Conservation (phyloP, 2,113 vertebrate genomes). For the Etia nguti region DNA sequence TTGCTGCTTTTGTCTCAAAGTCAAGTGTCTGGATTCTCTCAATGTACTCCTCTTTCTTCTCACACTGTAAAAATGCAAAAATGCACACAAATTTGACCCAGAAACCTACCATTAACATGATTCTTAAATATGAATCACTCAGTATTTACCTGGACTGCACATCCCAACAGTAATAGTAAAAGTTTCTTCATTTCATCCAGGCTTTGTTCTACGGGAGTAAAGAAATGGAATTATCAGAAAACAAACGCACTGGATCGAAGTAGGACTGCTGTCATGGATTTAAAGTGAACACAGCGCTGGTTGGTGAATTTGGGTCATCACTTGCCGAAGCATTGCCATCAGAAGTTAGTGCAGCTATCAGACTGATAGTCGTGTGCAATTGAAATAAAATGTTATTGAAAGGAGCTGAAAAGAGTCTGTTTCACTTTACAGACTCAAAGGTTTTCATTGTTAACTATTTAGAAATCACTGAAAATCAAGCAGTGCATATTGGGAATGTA, state of each 20-base stretch:
- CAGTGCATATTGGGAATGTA: background rate
- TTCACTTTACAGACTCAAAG: background rate
- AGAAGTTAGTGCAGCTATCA: slow-evolving; percentile 9
- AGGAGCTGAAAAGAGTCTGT: background rate
- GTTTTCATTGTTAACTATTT: background rate
- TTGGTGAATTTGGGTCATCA: slow-evolving; percentile 46
- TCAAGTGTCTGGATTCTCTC: slow-evolving; percentile 89
- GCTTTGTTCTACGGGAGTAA: slow-evolving; percentile 78
- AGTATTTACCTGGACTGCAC: slow-evolving; percentile 86
- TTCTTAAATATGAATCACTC: background rate
- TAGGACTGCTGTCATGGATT: background rate
- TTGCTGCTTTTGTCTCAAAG: slow-evolving; percentile 91
- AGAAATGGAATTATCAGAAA: background rate
- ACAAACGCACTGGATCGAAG: background rate
- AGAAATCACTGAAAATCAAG: background rate
- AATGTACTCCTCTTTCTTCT: slow-evolving; percentile 91
- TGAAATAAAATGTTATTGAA: background rate
- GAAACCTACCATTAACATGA: accelerated
- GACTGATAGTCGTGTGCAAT: slow-evolving; percentile 10
- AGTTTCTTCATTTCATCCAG: slow-evolving; percentile 90
- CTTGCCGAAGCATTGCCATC: slow-evolving; percentile 5
- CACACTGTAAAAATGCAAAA: slow-evolving; percentile 78
- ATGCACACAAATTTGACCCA: background rate
- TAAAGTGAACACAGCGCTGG: background rate
- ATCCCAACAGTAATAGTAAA: slow-evolving; percentile 86